Conservation (phyloP, 2,113 vertebrate genomes). For the Pavo muticus region DNA sequence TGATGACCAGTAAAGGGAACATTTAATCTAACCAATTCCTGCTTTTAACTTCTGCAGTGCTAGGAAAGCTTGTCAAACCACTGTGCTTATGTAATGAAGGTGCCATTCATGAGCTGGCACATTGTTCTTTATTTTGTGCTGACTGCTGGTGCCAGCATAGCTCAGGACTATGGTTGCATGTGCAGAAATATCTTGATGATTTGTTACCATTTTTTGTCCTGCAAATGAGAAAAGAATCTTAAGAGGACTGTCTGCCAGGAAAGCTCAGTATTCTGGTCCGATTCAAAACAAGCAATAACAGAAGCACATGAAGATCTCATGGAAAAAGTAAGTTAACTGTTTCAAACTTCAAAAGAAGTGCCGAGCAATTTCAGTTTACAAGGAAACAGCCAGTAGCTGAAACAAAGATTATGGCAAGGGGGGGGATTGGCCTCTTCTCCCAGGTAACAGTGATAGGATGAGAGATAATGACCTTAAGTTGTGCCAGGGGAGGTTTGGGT, state of each 20-base stretch:
- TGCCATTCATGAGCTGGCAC: background rate
- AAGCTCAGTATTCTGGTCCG: background rate
- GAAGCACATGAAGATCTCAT: background rate
- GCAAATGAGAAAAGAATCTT: background rate
- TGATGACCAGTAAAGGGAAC: background rate
- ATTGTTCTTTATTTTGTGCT: fast-evolving
- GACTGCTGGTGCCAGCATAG: background rate
- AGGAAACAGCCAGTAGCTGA: background rate
- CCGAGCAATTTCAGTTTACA: background rate
- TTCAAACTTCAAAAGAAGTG: background rate
- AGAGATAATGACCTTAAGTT: no score
- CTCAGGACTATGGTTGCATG: background rate
- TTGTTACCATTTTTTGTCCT: background rate
- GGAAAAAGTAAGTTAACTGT: background rate
- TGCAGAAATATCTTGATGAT: background rate
- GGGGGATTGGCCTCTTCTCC: no score
- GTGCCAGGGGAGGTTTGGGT: no score
- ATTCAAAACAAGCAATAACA: background rate
- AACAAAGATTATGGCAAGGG: background rate
- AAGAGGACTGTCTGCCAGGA: background rate
- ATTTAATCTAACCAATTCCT: background rate
- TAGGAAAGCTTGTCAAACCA: background rate
- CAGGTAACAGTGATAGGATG: no score
- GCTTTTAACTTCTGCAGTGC: background rate
- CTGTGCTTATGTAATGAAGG: background rate